phyloP scores from a whole-genome alignment of 1,140 invertebrate species.

The Sycophaga agraensis region DNA sequence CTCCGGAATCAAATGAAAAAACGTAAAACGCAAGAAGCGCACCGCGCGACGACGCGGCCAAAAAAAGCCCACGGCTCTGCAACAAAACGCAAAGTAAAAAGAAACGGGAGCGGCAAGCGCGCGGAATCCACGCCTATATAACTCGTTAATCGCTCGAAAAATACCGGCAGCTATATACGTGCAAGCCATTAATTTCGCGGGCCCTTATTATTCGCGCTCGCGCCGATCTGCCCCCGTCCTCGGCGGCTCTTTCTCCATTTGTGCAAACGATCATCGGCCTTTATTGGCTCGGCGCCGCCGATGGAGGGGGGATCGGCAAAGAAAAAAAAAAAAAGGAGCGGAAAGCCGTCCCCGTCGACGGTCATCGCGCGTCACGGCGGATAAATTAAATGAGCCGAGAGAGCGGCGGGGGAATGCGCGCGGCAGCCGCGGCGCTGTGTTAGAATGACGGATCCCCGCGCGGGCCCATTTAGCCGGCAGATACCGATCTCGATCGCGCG shows the following conservation, averaged over 20 bases:
- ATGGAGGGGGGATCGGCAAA: too few relatives aligned
- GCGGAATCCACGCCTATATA: neutral
- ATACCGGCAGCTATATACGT: conserved; percentile 16
- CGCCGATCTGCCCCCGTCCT: neutral
- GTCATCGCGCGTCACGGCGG: conserved; percentile 34
- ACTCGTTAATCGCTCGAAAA: conserved; percentile 24
- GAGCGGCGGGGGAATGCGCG: conserved; percentile 21
- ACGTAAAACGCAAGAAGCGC: too few relatives aligned
- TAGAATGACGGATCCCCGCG: conserved; percentile 53
- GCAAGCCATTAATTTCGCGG: conserved; percentile 27
- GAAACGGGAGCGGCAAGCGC: neutral
- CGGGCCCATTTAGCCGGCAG: conserved; percentile 48
- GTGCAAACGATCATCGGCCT: conserved; percentile 35
- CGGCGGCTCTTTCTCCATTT: neutral
- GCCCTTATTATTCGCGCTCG: conserved; percentile 27
- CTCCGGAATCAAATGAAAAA: neutral
- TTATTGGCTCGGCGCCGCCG: too few relatives aligned
- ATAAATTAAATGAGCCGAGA: conserved; percentile 50
- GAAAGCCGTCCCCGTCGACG: conserved; percentile 22
- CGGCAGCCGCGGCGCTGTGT: conserved; percentile 39
- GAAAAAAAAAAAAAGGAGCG: too few relatives aligned
- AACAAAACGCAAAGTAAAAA: neutral
- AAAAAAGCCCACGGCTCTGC: too few relatives aligned
- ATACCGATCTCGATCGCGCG: conserved; percentile 51
- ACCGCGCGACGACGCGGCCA: too few relatives aligned